These are phyloP conservation scores for Nebria ingens DNA, from an alignment of 1,140 invertebrate species.

Conservation along the genomic window DNA sequence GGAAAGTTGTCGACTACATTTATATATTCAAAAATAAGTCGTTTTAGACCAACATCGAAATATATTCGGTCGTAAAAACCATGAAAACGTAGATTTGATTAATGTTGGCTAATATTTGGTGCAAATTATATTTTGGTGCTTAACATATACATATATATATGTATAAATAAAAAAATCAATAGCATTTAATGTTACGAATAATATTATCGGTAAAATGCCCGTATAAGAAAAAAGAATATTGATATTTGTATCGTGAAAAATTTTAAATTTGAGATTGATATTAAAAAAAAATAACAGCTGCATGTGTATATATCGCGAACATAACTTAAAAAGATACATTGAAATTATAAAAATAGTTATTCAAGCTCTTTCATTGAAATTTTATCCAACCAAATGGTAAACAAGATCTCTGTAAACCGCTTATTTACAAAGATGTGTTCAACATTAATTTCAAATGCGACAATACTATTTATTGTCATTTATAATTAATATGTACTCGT, in stretches of 20 bases:
- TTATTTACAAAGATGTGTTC: too few relatives aligned
- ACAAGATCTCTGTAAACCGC: too few relatives aligned
- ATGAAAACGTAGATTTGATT: slow-evolving; percentile 5
- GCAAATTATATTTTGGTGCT: slow-evolving; percentile 6
- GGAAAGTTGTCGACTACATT: too few relatives aligned
- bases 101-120: too few relatives aligned
- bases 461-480: too few relatives aligned
- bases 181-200: background rate
- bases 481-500: too few relatives aligned
- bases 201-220: background rate
- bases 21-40: background rate
- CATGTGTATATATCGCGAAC: background rate
- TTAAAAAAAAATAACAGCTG: too few relatives aligned
- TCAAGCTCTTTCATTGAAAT: background rate
- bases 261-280: background rate
- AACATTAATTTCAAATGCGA: too few relatives aligned
- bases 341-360: background rate
- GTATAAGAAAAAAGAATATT: background rate
- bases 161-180: background rate
- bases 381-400: background rate
- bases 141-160: background rate
- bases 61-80: background rate
- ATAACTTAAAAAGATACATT: slow-evolving; percentile 1
- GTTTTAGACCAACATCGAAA: background rate
- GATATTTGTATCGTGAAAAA: background rate